These are phyloP conservation scores for Pempheris klunzingeri DNA, from an alignment of 2,797 vertebrate genomes.

Conservation along the genomic window DNA sequence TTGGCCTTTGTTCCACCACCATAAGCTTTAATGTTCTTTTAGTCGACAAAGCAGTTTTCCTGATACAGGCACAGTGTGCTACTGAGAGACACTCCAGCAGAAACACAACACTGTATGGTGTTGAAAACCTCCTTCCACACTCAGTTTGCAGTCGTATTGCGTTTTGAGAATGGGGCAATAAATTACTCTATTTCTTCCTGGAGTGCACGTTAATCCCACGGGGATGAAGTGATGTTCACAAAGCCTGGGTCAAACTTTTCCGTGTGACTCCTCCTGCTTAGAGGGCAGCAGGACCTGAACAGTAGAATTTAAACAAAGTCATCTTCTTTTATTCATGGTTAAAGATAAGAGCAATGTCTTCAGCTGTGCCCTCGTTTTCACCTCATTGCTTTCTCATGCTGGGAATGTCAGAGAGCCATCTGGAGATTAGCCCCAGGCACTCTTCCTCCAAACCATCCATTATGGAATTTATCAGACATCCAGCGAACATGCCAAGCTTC, in stretches of 20 bases:
- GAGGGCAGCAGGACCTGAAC: slow-evolving; percentile 48
- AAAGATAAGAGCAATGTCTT: slow-evolving; percentile 45
- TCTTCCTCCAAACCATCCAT: slow-evolving; percentile 35
- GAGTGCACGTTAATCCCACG: slow-evolving; percentile 16
- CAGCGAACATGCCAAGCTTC: slow-evolving; percentile 40
- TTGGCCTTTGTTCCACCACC: slow-evolving; percentile 34
- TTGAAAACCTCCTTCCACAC: slow-evolving; percentile 9
- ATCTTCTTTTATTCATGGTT: slow-evolving; percentile 25
- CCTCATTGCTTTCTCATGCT: slow-evolving; percentile 15
- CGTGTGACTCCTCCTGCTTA: slow-evolving; percentile 26
- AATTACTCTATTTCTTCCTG: slow-evolving; percentile 21
- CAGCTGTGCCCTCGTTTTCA: slow-evolving; percentile 13
- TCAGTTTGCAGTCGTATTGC: slow-evolving; percentile 39
- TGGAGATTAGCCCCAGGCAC: slow-evolving; percentile 41
- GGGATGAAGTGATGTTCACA: slow-evolving; percentile 41
- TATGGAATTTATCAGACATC: slow-evolving; percentile 50
- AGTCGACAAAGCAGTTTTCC: slow-evolving; percentile 46
- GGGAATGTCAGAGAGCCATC: slow-evolving; percentile 40
- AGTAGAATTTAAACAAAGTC: slow-evolving; percentile 41
- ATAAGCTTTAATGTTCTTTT: slow-evolving; percentile 38
- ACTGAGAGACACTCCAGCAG: slow-evolving; percentile 7
- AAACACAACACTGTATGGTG: slow-evolving; percentile 19
- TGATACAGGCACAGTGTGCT: slow-evolving; percentile 18
- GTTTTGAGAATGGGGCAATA: slow-evolving; percentile 46
- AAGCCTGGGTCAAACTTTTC: slow-evolving; percentile 44